A percentile compares a stretch with the other conserved stretches of the same genome.
Conservation (phyloP, 2,888 invertebrate genomes). For the Lordiphosa fenestrarum region DNA sequence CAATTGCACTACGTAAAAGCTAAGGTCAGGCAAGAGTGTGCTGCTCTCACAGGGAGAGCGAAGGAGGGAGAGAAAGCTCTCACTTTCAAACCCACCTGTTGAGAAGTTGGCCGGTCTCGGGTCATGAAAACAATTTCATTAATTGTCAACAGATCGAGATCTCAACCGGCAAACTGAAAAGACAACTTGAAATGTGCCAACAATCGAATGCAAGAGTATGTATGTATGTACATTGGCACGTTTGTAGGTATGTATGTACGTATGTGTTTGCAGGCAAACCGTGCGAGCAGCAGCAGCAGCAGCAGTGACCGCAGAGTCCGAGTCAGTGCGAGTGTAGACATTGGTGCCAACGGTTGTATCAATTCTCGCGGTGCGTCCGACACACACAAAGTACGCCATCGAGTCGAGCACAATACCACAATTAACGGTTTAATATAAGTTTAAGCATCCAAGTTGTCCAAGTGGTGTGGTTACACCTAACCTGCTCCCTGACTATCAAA, state of each 20-base stretch:
- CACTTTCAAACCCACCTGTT: constrained; percentile 1
- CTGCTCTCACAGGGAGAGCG: not conserved
- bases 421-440: no score
- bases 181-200: not conserved
- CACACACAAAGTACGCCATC: not conserved
- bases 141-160: constrained; percentile 20
- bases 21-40: not conserved
- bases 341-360: constrained; percentile 44
- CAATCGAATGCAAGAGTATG: not conserved
- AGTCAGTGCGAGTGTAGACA: constrained; percentile 42
- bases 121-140: constrained; percentile 1
- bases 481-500: no score
- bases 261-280: not conserved
- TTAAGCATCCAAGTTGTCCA: no score
- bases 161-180: constrained; percentile 2
- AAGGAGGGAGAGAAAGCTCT: not conserved
- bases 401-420: not conserved
- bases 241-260: no score
- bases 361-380: constrained; percentile 1
- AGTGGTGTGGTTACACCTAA: no score
- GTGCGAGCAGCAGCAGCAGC: constrained; percentile 1
- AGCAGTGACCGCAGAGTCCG: constrained; percentile 1
- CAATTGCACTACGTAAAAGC: no score
- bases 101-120: constrained; percentile 4
- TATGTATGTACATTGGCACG: no score